These are phyloP conservation scores for Polymixis flavicincta DNA, from an alignment of 2,888 invertebrate genomes.

Conservation along the genomic window DNA sequence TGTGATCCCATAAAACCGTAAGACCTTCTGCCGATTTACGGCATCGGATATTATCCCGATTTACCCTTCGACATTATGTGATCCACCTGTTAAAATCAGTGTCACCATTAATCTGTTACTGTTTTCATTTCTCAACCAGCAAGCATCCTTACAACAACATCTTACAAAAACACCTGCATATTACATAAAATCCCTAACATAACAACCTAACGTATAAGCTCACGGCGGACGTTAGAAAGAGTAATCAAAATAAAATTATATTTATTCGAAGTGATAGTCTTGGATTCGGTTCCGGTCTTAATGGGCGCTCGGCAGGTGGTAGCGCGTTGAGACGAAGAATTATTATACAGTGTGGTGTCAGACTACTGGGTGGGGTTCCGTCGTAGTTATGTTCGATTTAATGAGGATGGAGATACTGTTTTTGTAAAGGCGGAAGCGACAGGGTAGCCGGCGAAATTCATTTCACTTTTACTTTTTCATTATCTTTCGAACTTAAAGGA, in stretches of 20 bases:
- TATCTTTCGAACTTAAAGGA: too few species aligned
- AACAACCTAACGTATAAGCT: conserved; percentile 65
- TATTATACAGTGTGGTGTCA: conserved; percentile 49
- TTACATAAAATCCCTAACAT: conserved; percentile 37
- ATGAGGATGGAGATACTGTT: conserved; percentile 30
- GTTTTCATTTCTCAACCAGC: conserved; percentile 7
- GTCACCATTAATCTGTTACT: not conserved
- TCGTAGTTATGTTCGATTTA: conserved; percentile 29
- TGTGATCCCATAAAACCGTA: not conserved
- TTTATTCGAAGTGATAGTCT: conserved; percentile 84
- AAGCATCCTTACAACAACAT: conserved; percentile 30
- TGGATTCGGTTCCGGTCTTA: conserved; percentile 83
- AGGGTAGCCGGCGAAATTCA: too few species aligned
- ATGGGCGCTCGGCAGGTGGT: conserved; percentile 84
- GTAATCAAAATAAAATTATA: conserved; percentile 83
- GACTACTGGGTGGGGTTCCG: conserved; percentile 61
- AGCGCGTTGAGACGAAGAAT: conserved; percentile 69
- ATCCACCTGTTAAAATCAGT: not conserved
- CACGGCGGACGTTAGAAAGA: conserved; percentile 76
- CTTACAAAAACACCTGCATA: conserved; percentile 46
- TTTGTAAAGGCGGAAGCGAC: not conserved
- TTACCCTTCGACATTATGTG: not conserved
- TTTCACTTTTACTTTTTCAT: too few species aligned
- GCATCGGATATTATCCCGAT: not conserved
- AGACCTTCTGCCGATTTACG: not conserved